Evolutionary conservation across 1,140 invertebrate genomes (phyloP).

Genomic region (Papilio glaucus): DNA sequence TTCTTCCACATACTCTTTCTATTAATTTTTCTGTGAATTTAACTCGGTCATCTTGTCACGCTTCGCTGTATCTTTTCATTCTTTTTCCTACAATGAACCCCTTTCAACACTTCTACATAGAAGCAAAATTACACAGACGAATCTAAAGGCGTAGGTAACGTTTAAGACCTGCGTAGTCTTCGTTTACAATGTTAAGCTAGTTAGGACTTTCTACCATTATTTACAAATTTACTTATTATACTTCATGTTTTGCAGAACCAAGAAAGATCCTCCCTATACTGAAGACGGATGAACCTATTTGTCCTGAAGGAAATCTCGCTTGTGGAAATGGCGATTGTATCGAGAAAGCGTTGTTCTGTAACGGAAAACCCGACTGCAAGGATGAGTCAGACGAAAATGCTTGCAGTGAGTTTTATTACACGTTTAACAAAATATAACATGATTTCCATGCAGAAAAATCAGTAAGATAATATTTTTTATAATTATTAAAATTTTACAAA

Average conservation of each 20-base stretch:
- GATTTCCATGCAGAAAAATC: no score
- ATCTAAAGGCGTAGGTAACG: constrained; percentile 37
- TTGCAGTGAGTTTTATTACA: no score
- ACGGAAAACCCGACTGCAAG: constrained; percentile 95
- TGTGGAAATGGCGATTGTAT: constrained; percentile 96
- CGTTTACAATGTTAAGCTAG: neutral
- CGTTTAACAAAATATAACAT: no score
- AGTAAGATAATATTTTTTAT: neutral
- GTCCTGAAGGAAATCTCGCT: constrained; percentile 93
- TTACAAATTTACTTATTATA: constrained; percentile 10
- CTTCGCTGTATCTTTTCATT: constrained; percentile 66
- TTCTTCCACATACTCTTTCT: constrained; percentile 48
- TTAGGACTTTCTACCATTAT: neutral
- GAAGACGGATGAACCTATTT: constrained; percentile 95
- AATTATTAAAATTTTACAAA: constrained; percentile 36
- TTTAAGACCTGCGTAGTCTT: constrained; percentile 31
- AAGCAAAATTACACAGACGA: constrained; percentile 54
- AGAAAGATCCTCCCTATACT: constrained; percentile 93
- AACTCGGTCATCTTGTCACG: constrained; percentile 66
- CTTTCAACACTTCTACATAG: constrained; percentile 57
- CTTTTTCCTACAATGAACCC: constrained; percentile 58
- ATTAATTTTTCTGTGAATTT: constrained; percentile 59
- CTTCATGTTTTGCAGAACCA: constrained; percentile 87
- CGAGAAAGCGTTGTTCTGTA: constrained; percentile 95
- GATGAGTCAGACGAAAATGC: constrained; percentile 95